Evolutionary conservation across 2,113 vertebrate species (phyloP), one percentile per base, ranked within the genome.

Genomic region (Entelurus aequoreus): DNA sequence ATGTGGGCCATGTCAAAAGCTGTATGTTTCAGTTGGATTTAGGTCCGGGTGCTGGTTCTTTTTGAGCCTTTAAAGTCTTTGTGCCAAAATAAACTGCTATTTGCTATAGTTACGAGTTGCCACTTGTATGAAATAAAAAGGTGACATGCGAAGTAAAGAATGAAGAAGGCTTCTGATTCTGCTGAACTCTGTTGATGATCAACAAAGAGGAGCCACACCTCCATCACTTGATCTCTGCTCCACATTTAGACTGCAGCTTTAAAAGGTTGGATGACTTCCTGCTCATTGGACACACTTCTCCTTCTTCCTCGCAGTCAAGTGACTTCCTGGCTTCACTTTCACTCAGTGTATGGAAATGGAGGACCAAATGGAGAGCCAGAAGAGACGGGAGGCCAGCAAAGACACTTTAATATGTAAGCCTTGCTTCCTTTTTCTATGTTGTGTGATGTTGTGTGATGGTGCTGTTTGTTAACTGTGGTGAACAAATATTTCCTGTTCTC

Each of bases 331-430:
- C 55, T 57, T 67, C 68, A 75, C 1, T 47, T 59, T 5, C 2
- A 8, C 36, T 28, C 36, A 35, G 1, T 15, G 1, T 10, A 89
- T 87, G 79, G 81, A 90, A 79, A 91, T 91, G 90, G 89, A 89
- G 11, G n/a, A 62, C 42, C 80, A 77, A 1, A 40, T 78, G 37
- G 88, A 85, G 54, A 82, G 81, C 47, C 82, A 82, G 38, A 85
- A 85, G 56, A 78, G 77, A 57, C 71, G 78, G 74, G 74, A 49
- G 28, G 5, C 10, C 0, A 92, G 87, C 64, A 83, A 63, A 0
- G 88, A 92, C 0, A 82, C 87, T 48, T 66, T 95, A 21, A 88
- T 95, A 73, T 89, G 94, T 94, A 87, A 90, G 93, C 6, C 9
- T 13, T 48, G 51, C 56, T 8, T 5, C 3, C 5, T 67, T 53